Base-by-base conservation (phyloP, 2,113 vertebrate species). In the Salvelinus sp. region DNA sequence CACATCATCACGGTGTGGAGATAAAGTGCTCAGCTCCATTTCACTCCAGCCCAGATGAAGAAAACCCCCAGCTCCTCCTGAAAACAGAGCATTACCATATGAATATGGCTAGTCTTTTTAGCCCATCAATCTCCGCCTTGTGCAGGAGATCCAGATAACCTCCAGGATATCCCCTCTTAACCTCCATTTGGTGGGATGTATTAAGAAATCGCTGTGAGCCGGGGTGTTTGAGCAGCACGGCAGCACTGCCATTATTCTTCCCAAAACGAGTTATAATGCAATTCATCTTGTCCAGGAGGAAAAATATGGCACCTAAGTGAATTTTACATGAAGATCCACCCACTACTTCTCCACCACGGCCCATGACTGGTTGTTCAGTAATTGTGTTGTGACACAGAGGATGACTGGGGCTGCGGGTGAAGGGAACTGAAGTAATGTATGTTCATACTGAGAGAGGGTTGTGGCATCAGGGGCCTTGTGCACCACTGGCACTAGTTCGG, bases 131-230 rank as follows among this genome's bases (percentile, higher is more conserved):
- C 93, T 93, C 88, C 86, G 87, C 86, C 83, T 88, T 88, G 86
- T 80, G 76, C 84, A 87, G 77, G 83, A 77, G 90, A 72, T 90
- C 91, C 90, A 93, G 91, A 94, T 93, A 93, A 93, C 93, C 92
- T 92, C 91, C 90, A 90, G 92, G 93, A 94, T 93, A 93, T 94
- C 93, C 92, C 93, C 93, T 94, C 92, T 94, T 94, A 94, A 94
- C 93, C 93, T 94, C 93, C 94, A 94, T 94, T 94, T 93, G 92
- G 92, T 91, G 88, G 91, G 91, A 92, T 93, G 91, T 93, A 94
- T 94, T 94, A 94, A 91, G 92, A 92, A 90, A 93, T 90, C 71
- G 86, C 82, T 62, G 60, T 78, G 27, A 81, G 82, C 77, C 79
- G 77, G 84, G 78, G 87, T 81, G 82, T 81, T 88, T 67, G 79